These are phyloP conservation scores for Pissodes strobi DNA, from an alignment of 1,140 invertebrate species.

Conservation along the genomic window DNA sequence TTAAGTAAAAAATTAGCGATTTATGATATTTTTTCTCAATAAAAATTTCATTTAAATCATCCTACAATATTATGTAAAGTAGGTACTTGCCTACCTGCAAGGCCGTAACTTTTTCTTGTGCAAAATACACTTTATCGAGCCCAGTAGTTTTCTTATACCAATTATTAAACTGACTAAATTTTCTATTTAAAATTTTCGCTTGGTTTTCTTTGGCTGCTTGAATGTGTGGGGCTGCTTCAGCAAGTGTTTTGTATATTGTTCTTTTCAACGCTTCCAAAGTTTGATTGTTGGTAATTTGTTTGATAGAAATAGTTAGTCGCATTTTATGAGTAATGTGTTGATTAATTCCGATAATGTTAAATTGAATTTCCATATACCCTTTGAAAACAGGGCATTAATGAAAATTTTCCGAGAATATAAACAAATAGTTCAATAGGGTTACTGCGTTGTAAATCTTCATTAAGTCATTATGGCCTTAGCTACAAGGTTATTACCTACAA, in stretches of 20 bases:
- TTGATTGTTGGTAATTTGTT: slow-evolving; percentile 22
- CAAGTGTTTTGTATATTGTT: slow-evolving; percentile 25
- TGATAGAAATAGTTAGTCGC: slow-evolving; percentile 7
- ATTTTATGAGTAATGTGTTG: too few relatives aligned
- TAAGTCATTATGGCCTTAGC: too few relatives aligned
- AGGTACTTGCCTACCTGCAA: slow-evolving; percentile 54
- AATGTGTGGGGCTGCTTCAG: slow-evolving; percentile 33
- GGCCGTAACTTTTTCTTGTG: slow-evolving; percentile 57
- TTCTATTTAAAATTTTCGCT: slow-evolving; percentile 44
- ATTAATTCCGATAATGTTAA: too few relatives aligned
- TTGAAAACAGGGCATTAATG: too few relatives aligned
- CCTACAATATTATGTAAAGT: not conserved
- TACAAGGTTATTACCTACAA: too few relatives aligned
- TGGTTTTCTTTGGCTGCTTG: slow-evolving; percentile 31
- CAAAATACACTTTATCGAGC: slow-evolving; percentile 57
- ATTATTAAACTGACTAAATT: slow-evolving; percentile 52
- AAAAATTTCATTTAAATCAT: not conserved
- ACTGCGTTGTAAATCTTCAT: too few relatives aligned
- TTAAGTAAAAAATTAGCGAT: too few relatives aligned
- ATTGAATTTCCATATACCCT: too few relatives aligned
- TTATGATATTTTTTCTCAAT: too few relatives aligned
- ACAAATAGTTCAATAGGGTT: too few relatives aligned
- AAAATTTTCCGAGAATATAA: too few relatives aligned
- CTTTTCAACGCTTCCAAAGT: slow-evolving; percentile 32
- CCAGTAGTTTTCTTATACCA: slow-evolving; percentile 59